Evolutionary conservation across 2,797 vertebrate species (phyloP).

Genomic region (Acipenser transmontanus): DNA sequence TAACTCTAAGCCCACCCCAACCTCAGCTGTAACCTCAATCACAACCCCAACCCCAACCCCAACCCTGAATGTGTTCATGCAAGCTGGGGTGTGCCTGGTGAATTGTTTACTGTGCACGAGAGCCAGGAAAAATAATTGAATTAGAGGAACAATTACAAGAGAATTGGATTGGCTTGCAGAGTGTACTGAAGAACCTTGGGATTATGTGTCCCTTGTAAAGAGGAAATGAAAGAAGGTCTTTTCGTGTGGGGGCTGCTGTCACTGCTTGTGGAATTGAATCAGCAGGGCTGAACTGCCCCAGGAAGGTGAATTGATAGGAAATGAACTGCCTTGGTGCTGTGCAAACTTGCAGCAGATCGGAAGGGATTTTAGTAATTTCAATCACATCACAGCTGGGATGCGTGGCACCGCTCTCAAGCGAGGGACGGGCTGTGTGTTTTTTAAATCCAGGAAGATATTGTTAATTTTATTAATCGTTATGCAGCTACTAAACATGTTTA

Average conservation of each 20-base stretch:
- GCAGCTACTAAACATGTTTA: background rate
- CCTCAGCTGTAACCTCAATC: background rate
- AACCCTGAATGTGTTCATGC: too few species aligned
- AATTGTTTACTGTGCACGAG: background rate
- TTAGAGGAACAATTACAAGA: conserved; percentile 13
- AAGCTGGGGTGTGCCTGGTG: too few species aligned
- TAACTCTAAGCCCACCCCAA: too few species aligned
- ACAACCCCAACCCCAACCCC: too few species aligned
- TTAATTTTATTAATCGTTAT: background rate
- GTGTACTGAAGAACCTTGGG: conserved; percentile 3
- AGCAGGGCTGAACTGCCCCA: too few species aligned
- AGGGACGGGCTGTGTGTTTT: background rate
- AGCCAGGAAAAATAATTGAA: conserved; percentile 11
- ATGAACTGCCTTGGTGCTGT: background rate
- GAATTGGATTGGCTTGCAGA: conserved; percentile 11
- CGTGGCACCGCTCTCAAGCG: background rate
- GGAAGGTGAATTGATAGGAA: background rate
- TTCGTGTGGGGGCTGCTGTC: conserved; percentile 2
- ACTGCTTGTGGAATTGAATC: background rate
- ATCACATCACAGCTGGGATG: background rate
- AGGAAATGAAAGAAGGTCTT: conserved; percentile 1
- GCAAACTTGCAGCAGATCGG: background rate
- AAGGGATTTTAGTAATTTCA: background rate
- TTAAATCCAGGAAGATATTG: background rate
- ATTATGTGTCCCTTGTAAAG: conserved; percentile 6